A percentile compares a stretch with the other conserved stretches of the same genome.
Conservation (phyloP, 2,888 invertebrate species). For the Agrilus cyanescens region DNA sequence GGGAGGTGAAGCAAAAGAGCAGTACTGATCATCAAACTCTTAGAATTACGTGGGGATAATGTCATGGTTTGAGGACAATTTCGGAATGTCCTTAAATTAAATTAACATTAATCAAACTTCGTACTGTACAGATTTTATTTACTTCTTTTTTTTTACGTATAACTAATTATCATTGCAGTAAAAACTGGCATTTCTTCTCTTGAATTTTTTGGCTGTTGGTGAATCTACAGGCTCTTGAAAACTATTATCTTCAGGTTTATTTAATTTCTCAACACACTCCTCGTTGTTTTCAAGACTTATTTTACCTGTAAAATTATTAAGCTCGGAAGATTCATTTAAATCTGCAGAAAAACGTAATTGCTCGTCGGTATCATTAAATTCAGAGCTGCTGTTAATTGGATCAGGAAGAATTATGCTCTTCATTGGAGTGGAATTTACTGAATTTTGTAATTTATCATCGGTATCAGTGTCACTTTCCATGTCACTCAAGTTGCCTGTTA, state of each 20-base stretch:
- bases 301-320: not conserved
- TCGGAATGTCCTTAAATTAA: no score
- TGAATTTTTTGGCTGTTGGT: slow-evolving; percentile 30
- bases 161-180: slow-evolving; percentile 21
- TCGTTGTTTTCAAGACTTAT: not conserved
- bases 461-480: not conserved
- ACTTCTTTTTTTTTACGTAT: no score
- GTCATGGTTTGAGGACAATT: no score
- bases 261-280: not conserved
- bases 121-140: no score
- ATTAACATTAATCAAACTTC: no score
- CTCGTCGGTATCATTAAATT: not conserved
- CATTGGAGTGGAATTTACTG: no score
- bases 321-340: not conserved
- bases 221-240: slow-evolving; percentile 9
- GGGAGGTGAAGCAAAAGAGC: no score
- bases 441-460: no score
- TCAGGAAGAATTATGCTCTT: not conserved
- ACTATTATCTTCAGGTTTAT: slow-evolving; percentile 3
- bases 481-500: not conserved
- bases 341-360: not conserved
- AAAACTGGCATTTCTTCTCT: slow-evolving; percentile 34
- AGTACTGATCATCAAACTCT: no score
- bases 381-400: not conserved
- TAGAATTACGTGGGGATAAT: no score